Percentiles rank a stretch among this genome's conserved stretches.
These are phyloP conservation scores for Nephrocerus scutellatus DNA, from an alignment of 2,888 invertebrate genomes.

Conservation along the genomic window DNA sequence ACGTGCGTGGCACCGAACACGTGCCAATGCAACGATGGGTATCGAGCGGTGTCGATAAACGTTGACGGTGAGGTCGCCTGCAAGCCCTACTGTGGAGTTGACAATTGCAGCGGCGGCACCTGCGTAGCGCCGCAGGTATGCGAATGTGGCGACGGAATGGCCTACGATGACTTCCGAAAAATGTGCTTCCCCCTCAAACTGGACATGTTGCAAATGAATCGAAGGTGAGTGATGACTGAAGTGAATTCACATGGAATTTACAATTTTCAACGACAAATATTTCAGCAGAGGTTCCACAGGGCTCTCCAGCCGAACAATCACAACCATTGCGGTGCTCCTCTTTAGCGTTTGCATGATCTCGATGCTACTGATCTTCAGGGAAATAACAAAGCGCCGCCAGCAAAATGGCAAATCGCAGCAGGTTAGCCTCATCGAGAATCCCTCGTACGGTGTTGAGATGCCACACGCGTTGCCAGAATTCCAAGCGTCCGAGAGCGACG, in stretches of 20 bases:
- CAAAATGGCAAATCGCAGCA: conserved; percentile 30
- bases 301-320: conserved; percentile 28
- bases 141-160: conserved; percentile 22
- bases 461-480: too few species aligned
- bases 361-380: conserved; percentile 30
- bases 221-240: conserved; percentile 22
- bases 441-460: conserved; percentile 33
- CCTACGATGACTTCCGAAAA: conserved; percentile 22
- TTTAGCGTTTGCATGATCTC: conserved; percentile 28
- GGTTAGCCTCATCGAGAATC: conserved; percentile 37
- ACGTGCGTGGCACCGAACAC: conserved; percentile 35
- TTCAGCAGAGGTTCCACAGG: conserved; percentile 21
- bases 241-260: neutral
- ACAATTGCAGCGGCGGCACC: conserved; percentile 27
- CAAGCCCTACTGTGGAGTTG: conserved; percentile 26
- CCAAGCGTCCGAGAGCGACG: conserved; percentile 5
- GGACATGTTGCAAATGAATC: conserved; percentile 11
- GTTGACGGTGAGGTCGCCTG: conserved; percentile 23
- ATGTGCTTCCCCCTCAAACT: conserved; percentile 21
- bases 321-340: conserved; percentile 29
- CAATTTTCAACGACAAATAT: too few species aligned
- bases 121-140: conserved; percentile 24
- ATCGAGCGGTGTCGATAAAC: conserved; percentile 19
- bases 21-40: conserved; percentile 53
- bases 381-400: conserved; percentile 26